These are phyloP conservation scores for Sebastes matsubarae DNA, from an alignment of 2,797 vertebrate genomes.

Conservation along the genomic window DNA sequence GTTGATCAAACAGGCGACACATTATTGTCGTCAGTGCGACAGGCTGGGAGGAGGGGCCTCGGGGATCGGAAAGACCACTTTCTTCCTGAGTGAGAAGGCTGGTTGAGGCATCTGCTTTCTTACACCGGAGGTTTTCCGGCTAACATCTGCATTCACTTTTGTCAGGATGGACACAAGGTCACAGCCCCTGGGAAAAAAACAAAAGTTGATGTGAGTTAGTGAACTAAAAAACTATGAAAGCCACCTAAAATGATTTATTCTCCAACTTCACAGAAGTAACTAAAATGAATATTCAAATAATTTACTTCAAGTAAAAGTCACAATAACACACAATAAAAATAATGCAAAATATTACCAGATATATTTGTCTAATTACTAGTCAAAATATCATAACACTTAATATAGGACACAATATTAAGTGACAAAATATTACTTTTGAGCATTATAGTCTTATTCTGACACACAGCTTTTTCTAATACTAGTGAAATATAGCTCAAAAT, in stretches of 20 bases:
- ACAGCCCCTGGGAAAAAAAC: constrained; percentile 67
- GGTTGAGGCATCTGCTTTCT: constrained; percentile 91
- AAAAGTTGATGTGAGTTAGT: not conserved
- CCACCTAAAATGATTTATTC: not conserved
- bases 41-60: not conserved
- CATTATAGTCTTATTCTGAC: no score
- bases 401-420: no score
- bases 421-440: no score
- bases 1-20: not conserved
- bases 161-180: constrained; percentile 91
- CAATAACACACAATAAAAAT: not conserved
- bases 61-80: constrained; percentile 86
- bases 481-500: no score
- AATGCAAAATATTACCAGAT: not conserved
- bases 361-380: no score
- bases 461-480: no score
- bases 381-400: no score
- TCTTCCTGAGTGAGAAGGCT: constrained; percentile 85
- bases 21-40: accelerated
- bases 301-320: not conserved
- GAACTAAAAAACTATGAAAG: not conserved
- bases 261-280: not conserved
- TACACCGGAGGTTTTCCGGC: constrained; percentile 25
- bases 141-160: constrained; percentile 88
- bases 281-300: not conserved